Percentiles rank a stretch among this genome's conserved stretches.
These are phyloP conservation scores for Umimayanthus kanabou DNA, from an alignment of 92 coral and sea anemone species.

Conservation along the genomic window DNA sequence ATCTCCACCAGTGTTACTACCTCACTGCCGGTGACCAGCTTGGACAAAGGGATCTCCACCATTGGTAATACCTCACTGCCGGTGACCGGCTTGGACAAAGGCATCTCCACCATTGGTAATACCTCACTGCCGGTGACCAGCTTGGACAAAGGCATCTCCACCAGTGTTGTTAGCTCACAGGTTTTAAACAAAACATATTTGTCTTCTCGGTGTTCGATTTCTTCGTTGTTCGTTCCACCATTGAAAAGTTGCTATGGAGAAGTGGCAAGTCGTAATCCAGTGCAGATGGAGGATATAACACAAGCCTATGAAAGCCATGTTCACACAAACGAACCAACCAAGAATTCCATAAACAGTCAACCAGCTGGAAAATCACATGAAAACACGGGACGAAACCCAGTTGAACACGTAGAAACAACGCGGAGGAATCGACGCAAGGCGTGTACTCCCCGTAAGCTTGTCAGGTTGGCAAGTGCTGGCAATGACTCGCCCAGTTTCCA, in stretches of 20 bases:
- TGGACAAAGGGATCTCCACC: not conserved
- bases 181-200: not conserved
- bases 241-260: not conserved
- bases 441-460: slow-evolving; percentile 11
- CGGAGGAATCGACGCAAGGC: not conserved
- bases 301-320: not conserved
- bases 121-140: not conserved
- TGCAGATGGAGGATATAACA: not conserved
- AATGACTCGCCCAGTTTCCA: not conserved
- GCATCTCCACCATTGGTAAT: not conserved
- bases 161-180: not conserved
- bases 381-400: not conserved
- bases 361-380: not conserved
- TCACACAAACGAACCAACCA: not conserved
- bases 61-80: not conserved
- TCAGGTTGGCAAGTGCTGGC: slow-evolving; percentile 11
- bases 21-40: not conserved
- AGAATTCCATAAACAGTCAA: not conserved
- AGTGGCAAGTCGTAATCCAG: not conserved
- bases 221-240: not conserved
- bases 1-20: slow-evolving; percentile 4
- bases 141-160: slow-evolving; percentile 9
- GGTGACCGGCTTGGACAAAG: not conserved
- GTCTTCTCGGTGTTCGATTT: not conserved
- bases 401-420: not conserved